These are phyloP conservation scores for Ophion ellenae DNA, from an alignment of 2,888 invertebrate species.

Conservation along the genomic window DNA sequence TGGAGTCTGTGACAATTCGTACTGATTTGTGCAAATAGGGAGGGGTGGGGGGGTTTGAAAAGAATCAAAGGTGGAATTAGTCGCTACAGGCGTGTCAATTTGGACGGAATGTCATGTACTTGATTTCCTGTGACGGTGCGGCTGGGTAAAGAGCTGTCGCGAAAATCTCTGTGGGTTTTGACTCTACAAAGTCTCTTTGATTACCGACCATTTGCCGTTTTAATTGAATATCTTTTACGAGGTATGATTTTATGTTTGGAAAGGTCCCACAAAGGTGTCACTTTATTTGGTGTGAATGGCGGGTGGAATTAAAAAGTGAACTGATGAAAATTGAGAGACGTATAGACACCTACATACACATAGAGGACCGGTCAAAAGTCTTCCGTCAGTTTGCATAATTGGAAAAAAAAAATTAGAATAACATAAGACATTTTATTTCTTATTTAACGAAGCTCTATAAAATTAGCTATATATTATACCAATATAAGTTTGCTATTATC, in stretches of 20 bases:
- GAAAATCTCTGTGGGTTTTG: neutral
- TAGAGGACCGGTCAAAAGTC: no score
- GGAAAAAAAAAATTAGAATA: no score
- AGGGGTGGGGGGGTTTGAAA: neutral
- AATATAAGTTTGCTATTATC: no score
- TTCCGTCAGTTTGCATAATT: no score
- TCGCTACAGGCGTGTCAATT: neutral
- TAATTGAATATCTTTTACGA: slow-evolving; percentile 26
- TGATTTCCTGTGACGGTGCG: neutral
- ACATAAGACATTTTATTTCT: no score
- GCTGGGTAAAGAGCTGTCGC: neutral
- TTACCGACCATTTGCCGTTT: slow-evolving; percentile 10
- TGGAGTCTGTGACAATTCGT: neutral
- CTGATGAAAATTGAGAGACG: neutral
- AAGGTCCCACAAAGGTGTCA: neutral
- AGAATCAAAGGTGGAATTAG: neutral
- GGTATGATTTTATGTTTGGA: slow-evolving; percentile 4
- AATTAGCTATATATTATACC: no score
- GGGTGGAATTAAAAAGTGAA: slow-evolving; percentile 2
- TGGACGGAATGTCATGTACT: neutral
- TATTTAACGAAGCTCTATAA: no score
- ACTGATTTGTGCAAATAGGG: neutral
- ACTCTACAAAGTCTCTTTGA: slow-evolving; percentile 23
- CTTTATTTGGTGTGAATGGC: slow-evolving; percentile 5
- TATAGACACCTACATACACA: neutral